phyloP scores from a whole-genome alignment of 2,888 invertebrate species.

The Leucophenga montana region DNA sequence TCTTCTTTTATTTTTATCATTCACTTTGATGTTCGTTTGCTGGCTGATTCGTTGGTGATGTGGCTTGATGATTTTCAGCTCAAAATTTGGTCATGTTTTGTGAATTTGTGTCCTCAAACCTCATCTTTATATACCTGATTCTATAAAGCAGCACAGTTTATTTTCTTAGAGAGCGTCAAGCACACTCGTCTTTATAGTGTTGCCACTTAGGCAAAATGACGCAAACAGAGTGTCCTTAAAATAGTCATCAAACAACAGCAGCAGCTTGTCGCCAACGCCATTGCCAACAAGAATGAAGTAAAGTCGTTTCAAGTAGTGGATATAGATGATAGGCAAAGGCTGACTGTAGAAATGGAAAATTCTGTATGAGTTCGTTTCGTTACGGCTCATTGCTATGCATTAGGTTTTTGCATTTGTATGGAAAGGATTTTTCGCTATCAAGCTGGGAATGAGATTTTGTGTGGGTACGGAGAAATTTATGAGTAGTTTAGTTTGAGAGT shows the following conservation, averaged over 20 bases:
- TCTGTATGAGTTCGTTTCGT: neutral
- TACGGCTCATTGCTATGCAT: constrained; percentile 20
- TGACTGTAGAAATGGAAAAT: too few species aligned
- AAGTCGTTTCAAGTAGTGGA: too few species aligned
- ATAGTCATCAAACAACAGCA: constrained; percentile 54
- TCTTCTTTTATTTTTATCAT: constrained; percentile 45
- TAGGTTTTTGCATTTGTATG: constrained; percentile 5
- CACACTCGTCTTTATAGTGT: constrained; percentile 26
- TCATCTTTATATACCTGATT: constrained; percentile 10
- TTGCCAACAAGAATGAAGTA: neutral
- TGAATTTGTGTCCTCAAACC: constrained; percentile 25
- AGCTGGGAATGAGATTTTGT: neutral
- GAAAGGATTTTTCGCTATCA: constrained; percentile 22
- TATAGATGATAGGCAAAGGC: too few species aligned
- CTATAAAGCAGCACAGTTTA: constrained; percentile 13
- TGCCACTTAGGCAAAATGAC: constrained; percentile 43
- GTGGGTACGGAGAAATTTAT: constrained; percentile 18
- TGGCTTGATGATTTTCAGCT: neutral
- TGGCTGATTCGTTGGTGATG: constrained; percentile 1
- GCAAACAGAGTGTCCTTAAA: constrained; percentile 50
- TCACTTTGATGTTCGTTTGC: constrained; percentile 56
- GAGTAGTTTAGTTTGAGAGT: too few species aligned
- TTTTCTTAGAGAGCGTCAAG: constrained; percentile 21
- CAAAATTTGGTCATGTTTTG: neutral
- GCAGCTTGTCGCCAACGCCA: constrained; percentile 2